Evolutionary conservation across 2,888 invertebrate species (phyloP).

Genomic region (Sarcophaga carnaria): DNA sequence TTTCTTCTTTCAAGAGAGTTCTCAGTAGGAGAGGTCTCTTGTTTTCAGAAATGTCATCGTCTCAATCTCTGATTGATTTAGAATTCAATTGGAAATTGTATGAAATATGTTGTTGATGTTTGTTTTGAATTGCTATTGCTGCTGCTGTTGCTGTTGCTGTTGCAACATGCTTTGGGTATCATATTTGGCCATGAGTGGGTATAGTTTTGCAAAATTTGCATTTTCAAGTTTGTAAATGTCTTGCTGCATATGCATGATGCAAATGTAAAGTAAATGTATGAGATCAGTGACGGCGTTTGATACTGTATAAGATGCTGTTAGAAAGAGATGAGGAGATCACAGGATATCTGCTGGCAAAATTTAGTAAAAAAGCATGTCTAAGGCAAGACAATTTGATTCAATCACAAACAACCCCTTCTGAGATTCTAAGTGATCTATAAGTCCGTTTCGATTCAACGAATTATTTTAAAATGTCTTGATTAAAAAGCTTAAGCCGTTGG

Average conservation of each 20-base stretch:
- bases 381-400: too few relatives aligned
- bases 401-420: too few relatives aligned
- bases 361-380: too few relatives aligned
- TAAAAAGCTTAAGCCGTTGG: too few relatives aligned
- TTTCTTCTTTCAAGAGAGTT: neutral
- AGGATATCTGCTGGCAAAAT: too few relatives aligned
- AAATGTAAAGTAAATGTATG: constrained; percentile 9
- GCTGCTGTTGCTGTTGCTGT: neutral
- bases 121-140: constrained; percentile 47
- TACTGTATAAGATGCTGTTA: too few relatives aligned
- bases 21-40: constrained; percentile 35
- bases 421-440: too few relatives aligned
- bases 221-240: constrained; percentile 73
- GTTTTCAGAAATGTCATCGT: constrained; percentile 62
- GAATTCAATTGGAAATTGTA: constrained; percentile 81
- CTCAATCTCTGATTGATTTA: constrained; percentile 81
- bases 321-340: too few relatives aligned
- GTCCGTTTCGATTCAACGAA: too few relatives aligned
- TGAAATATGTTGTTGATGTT: constrained; percentile 78
- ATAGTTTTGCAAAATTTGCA: constrained; percentile 78
- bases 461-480: too few relatives aligned
- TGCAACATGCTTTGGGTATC: neutral
- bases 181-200: constrained; percentile 14
- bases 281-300: neutral
- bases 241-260: constrained; percentile 42